Evolutionary conservation across 2,888 invertebrate genomes (phyloP), one percentile per base, ranked within the genome.

Genomic region (Azorinus chamasolen): DNA sequence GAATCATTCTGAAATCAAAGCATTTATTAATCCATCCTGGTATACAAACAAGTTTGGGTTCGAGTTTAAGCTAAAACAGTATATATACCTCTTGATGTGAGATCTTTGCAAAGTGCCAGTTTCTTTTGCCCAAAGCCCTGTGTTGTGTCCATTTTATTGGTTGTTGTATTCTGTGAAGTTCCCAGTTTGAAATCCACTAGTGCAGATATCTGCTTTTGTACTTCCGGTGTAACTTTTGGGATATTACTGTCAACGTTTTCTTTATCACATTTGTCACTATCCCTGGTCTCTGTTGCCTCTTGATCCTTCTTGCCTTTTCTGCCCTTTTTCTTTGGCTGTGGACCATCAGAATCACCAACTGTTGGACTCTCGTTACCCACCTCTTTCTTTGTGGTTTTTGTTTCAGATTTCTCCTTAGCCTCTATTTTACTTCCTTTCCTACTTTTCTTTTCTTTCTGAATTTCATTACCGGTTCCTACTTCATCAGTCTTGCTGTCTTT

Each of bases 71-170:
- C 10, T 41, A 41, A 41, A 41, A 41, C 10, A 41, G 41, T n/a
- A n/a, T n/a, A n/a, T n/a, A 18, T 81, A 90, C 89, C 85, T 86
- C 89, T 76, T 8, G 77, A 79, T 25, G 89, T 87, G 14, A 90
- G 76, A 74, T 90, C 89, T 74, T 88, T 88, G 72, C 89, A 89
- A 0, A 73, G 57, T 6, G 88, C 79, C n/a, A 83, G n/a, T 50
- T 74, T 79, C 62, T 64, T 79, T 50, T n/a, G 65, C 22, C 45
- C 70, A 32, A 6, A 32, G 10, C 55, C 51, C 53, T 54, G 14
- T 18, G 24, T 24, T 16, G 58, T 32, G 54, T 75, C 57, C 48
- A 45, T 62, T 50, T 14, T 20, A 16, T 43, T 39, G 3, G 62
- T 59, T 5, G 6, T 14, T 6, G 46, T 46, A 18, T 62, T 27